phyloP scores from a whole-genome alignment of 2,888 invertebrate genomes.

The Graphium colonna region DNA sequence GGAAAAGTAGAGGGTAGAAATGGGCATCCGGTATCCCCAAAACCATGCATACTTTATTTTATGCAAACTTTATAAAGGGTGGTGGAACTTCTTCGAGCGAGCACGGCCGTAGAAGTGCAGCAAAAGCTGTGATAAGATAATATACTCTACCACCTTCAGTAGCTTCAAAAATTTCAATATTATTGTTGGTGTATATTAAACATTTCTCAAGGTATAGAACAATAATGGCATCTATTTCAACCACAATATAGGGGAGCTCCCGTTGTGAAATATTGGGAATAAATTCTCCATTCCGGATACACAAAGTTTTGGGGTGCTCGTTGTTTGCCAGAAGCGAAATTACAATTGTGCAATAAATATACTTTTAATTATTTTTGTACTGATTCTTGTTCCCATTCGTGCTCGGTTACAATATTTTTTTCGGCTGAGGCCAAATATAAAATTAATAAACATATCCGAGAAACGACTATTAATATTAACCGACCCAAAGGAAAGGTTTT shows the following conservation, averaged over 20 bases:
- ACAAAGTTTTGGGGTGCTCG: conserved; percentile 12
- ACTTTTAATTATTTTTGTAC: conserved; percentile 16
- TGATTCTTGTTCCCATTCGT: conserved; percentile 1
- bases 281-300: conserved; percentile 15
- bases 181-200: too few relatives aligned
- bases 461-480: not conserved
- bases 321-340: conserved; percentile 13
- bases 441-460: not conserved
- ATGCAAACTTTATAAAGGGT: too few relatives aligned
- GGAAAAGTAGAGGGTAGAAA: too few relatives aligned
- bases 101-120: too few relatives aligned
- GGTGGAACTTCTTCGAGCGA: too few relatives aligned
- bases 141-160: too few relatives aligned
- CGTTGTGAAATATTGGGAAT: conserved; percentile 11
- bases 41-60: too few relatives aligned
- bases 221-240: not conserved
- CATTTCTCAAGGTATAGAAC: not conserved
- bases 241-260: not conserved
- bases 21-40: too few relatives aligned
- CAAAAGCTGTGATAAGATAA: too few relatives aligned
- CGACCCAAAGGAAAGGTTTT: not conserved
- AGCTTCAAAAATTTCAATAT: too few relatives aligned
- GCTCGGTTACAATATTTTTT: not conserved
- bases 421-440: not conserved
- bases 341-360: conserved; percentile 16